Base-by-base conservation (phyloP, 2,888 invertebrate species). In the Leptogaster cylindrica region DNA sequence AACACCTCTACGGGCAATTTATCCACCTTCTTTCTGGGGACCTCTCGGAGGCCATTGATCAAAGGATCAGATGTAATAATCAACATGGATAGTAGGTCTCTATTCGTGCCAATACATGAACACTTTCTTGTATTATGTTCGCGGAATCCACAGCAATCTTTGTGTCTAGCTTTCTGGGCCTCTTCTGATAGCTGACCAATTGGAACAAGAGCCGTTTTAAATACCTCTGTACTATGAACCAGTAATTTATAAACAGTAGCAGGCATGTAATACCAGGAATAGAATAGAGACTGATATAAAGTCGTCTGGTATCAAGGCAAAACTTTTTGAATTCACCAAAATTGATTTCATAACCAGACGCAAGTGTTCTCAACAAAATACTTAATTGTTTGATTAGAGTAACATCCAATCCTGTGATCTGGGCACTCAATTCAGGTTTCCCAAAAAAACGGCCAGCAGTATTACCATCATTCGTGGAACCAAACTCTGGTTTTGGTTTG, bases 221-320 rank as follows among this genome's bases (percentile, higher is more conserved):
- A 27, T 8, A 50, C 6, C 3, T 16, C 48, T 18, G 50, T 10
- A 12, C 73, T 72, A 68, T 76, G 73, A 7, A 72, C 67, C 50
- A 74, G 58, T 12, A 74, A 64, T 68, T 75, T 75, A 58, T 76
- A 75, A 61, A 76, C 61, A 10, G 73, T 73, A 12, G 74, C 72
- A 10, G 74, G 67, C 75, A 74, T 75, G 2, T 72, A 72, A 55
- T 75, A 70, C 74, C 75, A 75, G n/a, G 14, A n/a, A 72, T 74
- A 75, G n/a, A 73, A 61, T 7, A 31, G 31, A 31, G 31, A 31
- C 71, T 8, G 6, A 75, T 72, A 67, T 74, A 73, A 10, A 52
- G n/a, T 12, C n/a, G 7, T n/a, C 44, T 18, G 31, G 50, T 51
- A 10, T 63, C 7, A 31, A 6, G 6, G 12, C 25, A n/a, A 14